Evolutionary conservation across 2,888 invertebrate species (phyloP).

Genomic region (Nebria brevicollis): DNA sequence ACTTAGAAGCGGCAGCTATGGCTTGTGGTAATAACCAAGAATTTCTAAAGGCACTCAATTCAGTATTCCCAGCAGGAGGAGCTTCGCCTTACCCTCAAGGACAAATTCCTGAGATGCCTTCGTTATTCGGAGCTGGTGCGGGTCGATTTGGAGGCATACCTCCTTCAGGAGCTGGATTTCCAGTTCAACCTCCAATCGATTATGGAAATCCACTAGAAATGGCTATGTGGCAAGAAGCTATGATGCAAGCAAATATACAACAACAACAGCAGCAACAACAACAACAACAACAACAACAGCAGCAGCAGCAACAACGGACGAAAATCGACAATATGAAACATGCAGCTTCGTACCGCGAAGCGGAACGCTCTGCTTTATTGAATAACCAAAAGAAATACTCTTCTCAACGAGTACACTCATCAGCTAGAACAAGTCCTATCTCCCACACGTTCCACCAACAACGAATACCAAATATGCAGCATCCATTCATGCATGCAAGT

Average conservation of each 20-base stretch:
- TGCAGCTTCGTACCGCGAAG: constrained; percentile 38
- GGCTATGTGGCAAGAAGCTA: constrained; percentile 77
- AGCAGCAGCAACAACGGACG: constrained; percentile 49
- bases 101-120: constrained; percentile 63
- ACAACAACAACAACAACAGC: constrained; percentile 55
- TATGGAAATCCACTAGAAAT: constrained; percentile 68
- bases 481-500: constrained; percentile 38
- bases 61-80: constrained; percentile 58
- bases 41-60: constrained; percentile 68
- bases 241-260: constrained; percentile 62
- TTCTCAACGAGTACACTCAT: constrained; percentile 60
- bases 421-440: constrained; percentile 67
- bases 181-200: constrained; percentile 61
- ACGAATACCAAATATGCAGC: constrained; percentile 25
- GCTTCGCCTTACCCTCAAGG: constrained; percentile 64
- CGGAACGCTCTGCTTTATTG: background rate
- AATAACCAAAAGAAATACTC: constrained; percentile 41
- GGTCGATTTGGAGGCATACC: constrained; percentile 63
- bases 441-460: constrained; percentile 59
- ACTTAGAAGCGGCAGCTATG: constrained; percentile 69
- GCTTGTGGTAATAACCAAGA: constrained; percentile 67
- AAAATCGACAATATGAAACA: constrained; percentile 42
- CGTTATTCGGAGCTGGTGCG: constrained; percentile 63
- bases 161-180: constrained; percentile 60
- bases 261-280: constrained; percentile 55